These are phyloP conservation scores for Phortica magna DNA, from an alignment of 2,888 invertebrate genomes.

Conservation along the genomic window DNA sequence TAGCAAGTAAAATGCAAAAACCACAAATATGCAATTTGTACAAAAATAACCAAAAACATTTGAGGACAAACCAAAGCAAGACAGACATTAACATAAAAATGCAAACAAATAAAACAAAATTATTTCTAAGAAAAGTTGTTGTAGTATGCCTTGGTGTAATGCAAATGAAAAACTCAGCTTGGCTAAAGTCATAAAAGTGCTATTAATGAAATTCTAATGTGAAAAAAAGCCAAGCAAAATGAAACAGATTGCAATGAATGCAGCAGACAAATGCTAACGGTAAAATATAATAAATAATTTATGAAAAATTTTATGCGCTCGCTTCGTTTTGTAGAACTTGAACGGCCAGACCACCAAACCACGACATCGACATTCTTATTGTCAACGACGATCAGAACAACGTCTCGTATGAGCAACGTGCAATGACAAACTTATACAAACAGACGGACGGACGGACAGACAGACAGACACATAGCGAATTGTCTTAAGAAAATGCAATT, in stretches of 20 bases:
- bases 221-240: conserved; percentile 10
- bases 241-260: conserved; percentile 28
- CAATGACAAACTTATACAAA: conserved; percentile 10
- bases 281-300: conserved; percentile 70
- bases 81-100: conserved; percentile 65
- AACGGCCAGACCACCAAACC: neutral
- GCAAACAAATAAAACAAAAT: conserved; percentile 46
- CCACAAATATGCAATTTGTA: conserved; percentile 33
- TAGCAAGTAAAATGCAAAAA: conserved; percentile 57
- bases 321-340: neutral
- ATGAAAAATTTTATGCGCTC: conserved; percentile 48
- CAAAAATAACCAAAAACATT: conserved; percentile 44
- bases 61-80: conserved; percentile 45
- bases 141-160: conserved; percentile 18
- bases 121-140: conserved; percentile 40
- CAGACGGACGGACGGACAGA: conserved; percentile 41
- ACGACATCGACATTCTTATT: conserved; percentile 28
- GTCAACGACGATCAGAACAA: conserved; percentile 39
- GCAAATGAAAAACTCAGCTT: conserved; percentile 29
- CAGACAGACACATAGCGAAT: conserved; percentile 38
- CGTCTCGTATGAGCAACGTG: conserved; percentile 51
- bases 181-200: conserved; percentile 66
- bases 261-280: conserved; percentile 47
- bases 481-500: conserved; percentile 72
- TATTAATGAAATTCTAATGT: conserved; percentile 69